A percentile compares a stretch with the other conserved stretches of the same genome.
phyloP scores from a whole-genome alignment of 1,140 invertebrate genomes.

The Sminthurinus signatus region DNA sequence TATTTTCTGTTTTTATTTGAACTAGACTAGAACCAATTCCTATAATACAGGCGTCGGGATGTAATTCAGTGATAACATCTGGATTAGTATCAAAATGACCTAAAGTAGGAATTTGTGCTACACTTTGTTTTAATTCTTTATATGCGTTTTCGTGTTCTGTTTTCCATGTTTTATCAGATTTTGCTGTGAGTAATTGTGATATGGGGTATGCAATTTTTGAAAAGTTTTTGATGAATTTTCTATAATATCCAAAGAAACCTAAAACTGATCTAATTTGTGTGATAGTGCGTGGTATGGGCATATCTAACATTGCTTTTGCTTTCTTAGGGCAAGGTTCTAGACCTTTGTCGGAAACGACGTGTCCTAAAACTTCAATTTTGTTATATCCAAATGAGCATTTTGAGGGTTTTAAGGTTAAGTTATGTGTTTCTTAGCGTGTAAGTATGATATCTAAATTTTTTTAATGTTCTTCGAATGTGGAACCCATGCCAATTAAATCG shows the following conservation, averaged over 20 bases:
- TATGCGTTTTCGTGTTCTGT: background rate
- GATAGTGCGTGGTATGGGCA: conserved; percentile 37
- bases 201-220: conserved; percentile 32
- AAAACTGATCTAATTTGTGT: background rate
- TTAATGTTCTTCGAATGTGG: background rate
- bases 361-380: conserved; percentile 44
- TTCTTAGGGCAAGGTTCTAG: conserved; percentile 44
- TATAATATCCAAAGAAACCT: conserved; percentile 41
- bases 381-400: conserved; percentile 42
- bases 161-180: background rate
- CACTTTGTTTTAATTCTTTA: background rate
- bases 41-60: background rate
- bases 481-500: background rate
- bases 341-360: conserved; percentile 42
- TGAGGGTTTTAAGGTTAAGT: conserved; percentile 1
- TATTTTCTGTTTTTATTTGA: background rate
- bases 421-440: no score
- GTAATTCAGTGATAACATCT: background rate
- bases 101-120: background rate
- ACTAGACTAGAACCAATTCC: background rate
- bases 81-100: no score
- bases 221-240: conserved; percentile 44
- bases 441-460: background rate
- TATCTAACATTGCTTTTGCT: conserved; percentile 38
- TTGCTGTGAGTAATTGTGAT: conserved; percentile 7